Conservation (phyloP, 1,140 invertebrate genomes). For the Macrotrachela quadricornifera region DNA sequence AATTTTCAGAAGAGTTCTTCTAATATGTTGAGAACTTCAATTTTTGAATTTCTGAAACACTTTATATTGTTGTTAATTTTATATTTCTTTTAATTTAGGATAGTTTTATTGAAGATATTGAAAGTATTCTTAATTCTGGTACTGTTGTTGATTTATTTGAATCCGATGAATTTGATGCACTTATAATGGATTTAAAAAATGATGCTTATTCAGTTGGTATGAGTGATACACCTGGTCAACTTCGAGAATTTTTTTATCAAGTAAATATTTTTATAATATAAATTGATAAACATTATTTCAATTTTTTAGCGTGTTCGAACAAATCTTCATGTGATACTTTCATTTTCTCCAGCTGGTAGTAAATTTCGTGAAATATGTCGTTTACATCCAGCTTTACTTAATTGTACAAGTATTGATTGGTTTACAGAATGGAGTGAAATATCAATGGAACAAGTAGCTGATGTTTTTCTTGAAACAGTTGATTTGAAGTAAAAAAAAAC, state of each 20-base stretch:
- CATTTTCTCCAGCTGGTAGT: slow-evolving; percentile 63
- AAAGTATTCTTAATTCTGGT: slow-evolving; percentile 28
- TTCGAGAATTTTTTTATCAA: slow-evolving; percentile 25
- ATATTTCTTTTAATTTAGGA: too few species aligned
- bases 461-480: not conserved
- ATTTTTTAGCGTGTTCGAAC: slow-evolving; percentile 35
- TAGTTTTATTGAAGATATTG: slow-evolving; percentile 28
- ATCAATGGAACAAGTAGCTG: slow-evolving; percentile 27
- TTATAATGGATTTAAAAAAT: slow-evolving; percentile 25
- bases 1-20: too few species aligned
- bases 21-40: too few species aligned
- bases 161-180: slow-evolving; percentile 26
- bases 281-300: not conserved
- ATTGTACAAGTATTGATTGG: slow-evolving; percentile 67
- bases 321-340: slow-evolving; percentile 56
- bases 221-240: slow-evolving; percentile 19
- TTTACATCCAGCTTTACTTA: slow-evolving; percentile 60
- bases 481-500: slow-evolving; percentile 2
- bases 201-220: slow-evolving; percentile 20
- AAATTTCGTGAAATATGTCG: slow-evolving; percentile 46
- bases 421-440: slow-evolving; percentile 62
- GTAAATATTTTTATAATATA: slow-evolving; percentile 1
- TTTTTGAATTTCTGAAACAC: too few species aligned
- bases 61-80: not conserved
- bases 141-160: slow-evolving; percentile 30